Evolutionary conservation across 2,797 vertebrate species (phyloP).

Genomic region (Acipenser transmontanus): DNA sequence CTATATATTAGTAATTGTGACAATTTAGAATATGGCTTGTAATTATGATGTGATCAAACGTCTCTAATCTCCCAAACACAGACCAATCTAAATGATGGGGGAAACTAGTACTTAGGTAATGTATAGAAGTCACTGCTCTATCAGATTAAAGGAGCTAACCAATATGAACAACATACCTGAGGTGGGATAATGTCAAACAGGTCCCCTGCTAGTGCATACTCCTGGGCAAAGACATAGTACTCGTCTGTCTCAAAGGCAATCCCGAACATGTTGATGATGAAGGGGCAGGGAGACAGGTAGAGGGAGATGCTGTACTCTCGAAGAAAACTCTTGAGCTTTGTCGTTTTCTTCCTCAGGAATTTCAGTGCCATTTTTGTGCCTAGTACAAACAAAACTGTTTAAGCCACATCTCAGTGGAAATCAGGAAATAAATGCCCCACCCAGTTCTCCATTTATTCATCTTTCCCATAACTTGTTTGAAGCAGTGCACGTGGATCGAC

Average conservation of each 20-base stretch:
- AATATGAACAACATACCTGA: conserved; percentile 50
- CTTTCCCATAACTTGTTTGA: too few relatives aligned
- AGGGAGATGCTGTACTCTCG: conserved; percentile 75
- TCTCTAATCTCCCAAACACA: too few relatives aligned
- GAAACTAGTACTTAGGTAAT: too few relatives aligned
- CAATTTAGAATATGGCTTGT: too few relatives aligned
- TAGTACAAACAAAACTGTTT: conserved; percentile 23
- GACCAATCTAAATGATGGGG: too few relatives aligned
- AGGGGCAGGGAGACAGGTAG: conserved; percentile 71
- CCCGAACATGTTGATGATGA: conserved; percentile 77
- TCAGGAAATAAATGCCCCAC: too few relatives aligned
- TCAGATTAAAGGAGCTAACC: too few relatives aligned
- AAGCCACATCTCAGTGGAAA: not conserved
- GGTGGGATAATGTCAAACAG: conserved; percentile 80
- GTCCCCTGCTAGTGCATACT: conserved; percentile 73
- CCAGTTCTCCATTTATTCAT: too few relatives aligned
- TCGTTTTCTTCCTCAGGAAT: conserved; percentile 75
- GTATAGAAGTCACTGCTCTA: too few relatives aligned
- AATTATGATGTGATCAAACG: too few relatives aligned
- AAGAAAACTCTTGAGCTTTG: conserved; percentile 74
- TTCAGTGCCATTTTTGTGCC: conserved; percentile 75
- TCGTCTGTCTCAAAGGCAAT: conserved; percentile 75
- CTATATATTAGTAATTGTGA: too few relatives aligned
- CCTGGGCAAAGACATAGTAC: conserved; percentile 75
- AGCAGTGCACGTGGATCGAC: too few relatives aligned